phyloP scores from a whole-genome alignment of 2,888 invertebrate genomes.

The Lutraria lutraria region DNA sequence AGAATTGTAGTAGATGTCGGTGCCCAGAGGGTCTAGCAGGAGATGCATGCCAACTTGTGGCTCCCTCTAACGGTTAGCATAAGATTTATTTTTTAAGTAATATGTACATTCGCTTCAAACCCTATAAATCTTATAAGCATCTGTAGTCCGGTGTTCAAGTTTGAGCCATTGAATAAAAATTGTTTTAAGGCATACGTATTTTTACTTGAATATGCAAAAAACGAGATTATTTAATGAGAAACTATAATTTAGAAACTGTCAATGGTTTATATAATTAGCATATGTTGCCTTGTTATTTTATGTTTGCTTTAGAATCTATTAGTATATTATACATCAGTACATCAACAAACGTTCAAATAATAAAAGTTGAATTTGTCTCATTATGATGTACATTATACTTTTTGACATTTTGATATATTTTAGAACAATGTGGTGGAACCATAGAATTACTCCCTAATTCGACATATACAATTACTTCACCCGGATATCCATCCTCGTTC shows the following conservation, averaged over 20 bases:
- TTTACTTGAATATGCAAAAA: too few relatives aligned
- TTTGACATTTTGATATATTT: not conserved
- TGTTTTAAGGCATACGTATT: too few relatives aligned
- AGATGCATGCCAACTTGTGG: slow-evolving; percentile 78
- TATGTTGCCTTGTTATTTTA: too few relatives aligned
- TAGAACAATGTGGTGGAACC: slow-evolving; percentile 60
- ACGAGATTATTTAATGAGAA: not conserved
- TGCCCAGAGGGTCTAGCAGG: slow-evolving; percentile 85
- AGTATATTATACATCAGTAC: too few relatives aligned
- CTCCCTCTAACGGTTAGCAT: slow-evolving; percentile 69
- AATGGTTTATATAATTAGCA: too few relatives aligned
- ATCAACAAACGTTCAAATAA: not conserved
- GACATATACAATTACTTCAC: slow-evolving; percentile 51
- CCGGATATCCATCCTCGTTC: slow-evolving; percentile 74
- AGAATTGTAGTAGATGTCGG: slow-evolving; percentile 81
- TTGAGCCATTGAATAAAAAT: not conserved
- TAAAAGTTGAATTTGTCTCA: not conserved
- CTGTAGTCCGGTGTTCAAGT: not conserved
- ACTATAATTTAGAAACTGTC: too few relatives aligned
- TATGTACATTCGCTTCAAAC: too few relatives aligned
- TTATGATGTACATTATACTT: not conserved
- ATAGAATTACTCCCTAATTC: slow-evolving; percentile 22
- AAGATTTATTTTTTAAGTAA: not conserved
- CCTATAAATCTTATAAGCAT: too few relatives aligned
- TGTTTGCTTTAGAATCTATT: not conserved